Evolutionary conservation across 2,888 invertebrate species (phyloP).

Genomic region (Dascillus cervinus): DNA sequence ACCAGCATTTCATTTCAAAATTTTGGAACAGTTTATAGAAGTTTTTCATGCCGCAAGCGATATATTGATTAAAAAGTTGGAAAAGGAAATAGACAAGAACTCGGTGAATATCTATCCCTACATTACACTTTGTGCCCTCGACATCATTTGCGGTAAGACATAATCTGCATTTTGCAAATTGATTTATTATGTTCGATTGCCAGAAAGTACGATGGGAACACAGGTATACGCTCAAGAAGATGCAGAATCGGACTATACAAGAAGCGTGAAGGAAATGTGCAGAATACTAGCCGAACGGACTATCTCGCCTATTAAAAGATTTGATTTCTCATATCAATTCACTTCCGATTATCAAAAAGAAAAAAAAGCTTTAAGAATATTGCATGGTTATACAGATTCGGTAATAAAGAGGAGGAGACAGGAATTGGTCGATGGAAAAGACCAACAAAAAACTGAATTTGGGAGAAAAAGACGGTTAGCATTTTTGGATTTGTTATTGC

Average conservation of each 20-base stretch:
- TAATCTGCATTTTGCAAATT: no score
- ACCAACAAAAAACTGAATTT: no score
- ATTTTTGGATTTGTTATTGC: no score
- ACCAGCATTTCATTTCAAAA: no score
- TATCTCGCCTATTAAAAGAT: conserved; percentile 39
- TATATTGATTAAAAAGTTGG: conserved; percentile 49
- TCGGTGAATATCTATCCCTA: conserved; percentile 53
- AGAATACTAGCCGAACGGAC: conserved; percentile 26
- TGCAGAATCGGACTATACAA: conserved; percentile 61
- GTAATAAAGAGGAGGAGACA: conserved; percentile 45
- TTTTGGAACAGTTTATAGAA: conserved; percentile 61
- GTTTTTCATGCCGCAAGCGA: conserved; percentile 57
- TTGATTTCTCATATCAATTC: conserved; percentile 44
- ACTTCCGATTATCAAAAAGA: conserved; percentile 53
- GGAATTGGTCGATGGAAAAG: conserved; percentile 30
- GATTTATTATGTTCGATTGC: no score
- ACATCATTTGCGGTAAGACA: conserved; percentile 54
- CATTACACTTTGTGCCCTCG: conserved; percentile 51
- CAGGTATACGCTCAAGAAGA: conserved; percentile 63
- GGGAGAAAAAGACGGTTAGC: no score
- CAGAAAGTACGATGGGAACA: no score
- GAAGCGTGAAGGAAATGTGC: conserved; percentile 53
- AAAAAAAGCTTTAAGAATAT: conserved; percentile 39
- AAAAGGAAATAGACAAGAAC: conserved; percentile 31
- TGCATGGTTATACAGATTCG: conserved; percentile 48